Evolutionary conservation across 2,888 invertebrate species (phyloP).

Genomic region (Drosophila neonasuta): DNA sequence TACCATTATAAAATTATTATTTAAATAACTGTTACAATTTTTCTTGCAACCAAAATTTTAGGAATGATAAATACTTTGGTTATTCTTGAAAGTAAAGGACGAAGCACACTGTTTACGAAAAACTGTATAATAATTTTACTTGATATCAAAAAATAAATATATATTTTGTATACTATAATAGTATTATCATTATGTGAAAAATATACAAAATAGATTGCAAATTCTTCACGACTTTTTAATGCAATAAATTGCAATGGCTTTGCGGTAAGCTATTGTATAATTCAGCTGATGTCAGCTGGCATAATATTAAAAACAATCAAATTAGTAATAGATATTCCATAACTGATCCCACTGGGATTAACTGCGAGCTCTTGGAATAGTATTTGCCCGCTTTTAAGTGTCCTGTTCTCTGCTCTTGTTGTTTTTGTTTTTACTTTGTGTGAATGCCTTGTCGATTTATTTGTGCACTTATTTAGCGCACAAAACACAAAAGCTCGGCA

Average conservation of each 20-base stretch:
- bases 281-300: background rate
- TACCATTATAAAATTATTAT: no score
- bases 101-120: no score
- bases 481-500: constrained; percentile 53
- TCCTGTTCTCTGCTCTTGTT: constrained; percentile 26
- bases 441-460: constrained; percentile 68
- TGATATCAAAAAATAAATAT: no score
- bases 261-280: background rate
- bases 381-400: constrained; percentile 24
- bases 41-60: no score
- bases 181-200: no score
- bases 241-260: background rate
- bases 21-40: no score
- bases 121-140: no score
- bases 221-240: background rate
- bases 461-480: constrained; percentile 74
- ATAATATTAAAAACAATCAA: constrained; percentile 18
- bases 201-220: no score
- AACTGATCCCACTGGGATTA: constrained; percentile 37
- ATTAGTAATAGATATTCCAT: constrained; percentile 39
- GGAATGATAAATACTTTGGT: no score
- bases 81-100: no score
- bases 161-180: no score
- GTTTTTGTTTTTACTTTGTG: constrained; percentile 8
- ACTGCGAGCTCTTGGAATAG: constrained; percentile 1